Evolutionary conservation across 2,113 vertebrate species (phyloP).

Genomic region (Circaetus cinerascens): DNA sequence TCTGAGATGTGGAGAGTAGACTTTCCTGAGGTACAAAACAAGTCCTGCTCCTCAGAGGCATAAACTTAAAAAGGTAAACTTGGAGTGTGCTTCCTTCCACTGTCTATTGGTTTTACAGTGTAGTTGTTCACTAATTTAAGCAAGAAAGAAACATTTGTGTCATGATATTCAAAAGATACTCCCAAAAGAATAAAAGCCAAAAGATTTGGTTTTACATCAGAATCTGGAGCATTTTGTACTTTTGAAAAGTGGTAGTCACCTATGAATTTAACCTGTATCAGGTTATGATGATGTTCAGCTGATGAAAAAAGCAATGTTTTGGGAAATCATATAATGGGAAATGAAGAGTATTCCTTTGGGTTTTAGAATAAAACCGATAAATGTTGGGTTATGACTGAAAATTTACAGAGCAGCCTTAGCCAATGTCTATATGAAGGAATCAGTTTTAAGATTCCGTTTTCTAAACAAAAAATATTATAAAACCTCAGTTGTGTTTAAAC

Average conservation of each 20-base stretch:
- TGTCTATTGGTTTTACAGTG: background rate
- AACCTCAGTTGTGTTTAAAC: background rate
- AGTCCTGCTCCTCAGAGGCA: background rate
- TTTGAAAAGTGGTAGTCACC: background rate
- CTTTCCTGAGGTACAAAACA: background rate
- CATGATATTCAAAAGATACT: background rate
- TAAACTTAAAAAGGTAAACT: background rate
- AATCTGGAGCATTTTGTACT: background rate
- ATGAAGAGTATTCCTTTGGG: background rate
- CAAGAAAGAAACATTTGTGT: background rate
- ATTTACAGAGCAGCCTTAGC: background rate
- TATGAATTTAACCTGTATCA: background rate
- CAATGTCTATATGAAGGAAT: background rate
- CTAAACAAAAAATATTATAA: conserved; percentile 12
- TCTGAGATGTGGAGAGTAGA: background rate
- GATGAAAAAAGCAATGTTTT: background rate
- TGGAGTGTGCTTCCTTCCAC: background rate
- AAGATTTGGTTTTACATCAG: background rate
- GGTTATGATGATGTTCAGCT: background rate
- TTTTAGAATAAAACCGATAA: background rate
- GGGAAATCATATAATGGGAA: background rate
- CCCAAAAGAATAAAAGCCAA: background rate
- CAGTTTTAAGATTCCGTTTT: conserved; percentile 6
- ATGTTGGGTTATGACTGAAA: background rate
- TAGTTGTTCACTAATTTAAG: background rate